Base-by-base conservation (phyloP, 2,888 invertebrate genomes). In the Charanyca ferruginea region DNA sequence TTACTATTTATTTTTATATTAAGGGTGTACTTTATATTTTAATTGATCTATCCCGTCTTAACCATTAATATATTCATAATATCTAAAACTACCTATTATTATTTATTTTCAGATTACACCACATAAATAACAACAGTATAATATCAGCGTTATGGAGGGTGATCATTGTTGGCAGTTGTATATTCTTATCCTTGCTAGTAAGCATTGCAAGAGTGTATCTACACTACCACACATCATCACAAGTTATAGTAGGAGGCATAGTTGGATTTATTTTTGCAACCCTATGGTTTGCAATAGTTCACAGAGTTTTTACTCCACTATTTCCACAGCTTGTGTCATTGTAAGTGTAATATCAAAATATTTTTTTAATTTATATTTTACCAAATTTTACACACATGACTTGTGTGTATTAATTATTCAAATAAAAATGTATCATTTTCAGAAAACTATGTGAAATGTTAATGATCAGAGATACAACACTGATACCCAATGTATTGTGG, bases 401-500 rank as follows among this genome's bases (percentile, higher is more conserved):
- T n/a, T 4, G 9, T 38, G 16, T 42, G 3, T 25, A 49, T 22
- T 22, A 1, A 42, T 18, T 28, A 3, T 35, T 45, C 20, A 25
- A 23, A 28, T 16, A 38, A 57, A 9, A 20, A 63, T 22, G 0
- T 20, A 6, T 38, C 38, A 13, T 38, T 95, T 96, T 32, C 95
- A 98, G 98, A 97, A 97, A 97, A 93, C 93, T 98, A 79, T 98
- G 98, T 66, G 98, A 99, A 94, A 97, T 98, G 91, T 93, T 98
- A 71, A 96, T 99, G 94, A 94, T 99, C 71, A 96, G 98, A 75
- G 99, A 99, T 89, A 98, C 98, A 44, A 98, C 98, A 1, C 93
- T 98, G 66, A 99, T 99, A 89, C 98, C 98, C 28, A 98, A 99
- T 91, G 98, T 99, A 20, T 91, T 98, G 79, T 98, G 98, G 98